Evolutionary conservation across 1,140 invertebrate species (phyloP), one percentile per base, ranked within the genome.

Genomic region (Bombus pascuorum): DNA sequence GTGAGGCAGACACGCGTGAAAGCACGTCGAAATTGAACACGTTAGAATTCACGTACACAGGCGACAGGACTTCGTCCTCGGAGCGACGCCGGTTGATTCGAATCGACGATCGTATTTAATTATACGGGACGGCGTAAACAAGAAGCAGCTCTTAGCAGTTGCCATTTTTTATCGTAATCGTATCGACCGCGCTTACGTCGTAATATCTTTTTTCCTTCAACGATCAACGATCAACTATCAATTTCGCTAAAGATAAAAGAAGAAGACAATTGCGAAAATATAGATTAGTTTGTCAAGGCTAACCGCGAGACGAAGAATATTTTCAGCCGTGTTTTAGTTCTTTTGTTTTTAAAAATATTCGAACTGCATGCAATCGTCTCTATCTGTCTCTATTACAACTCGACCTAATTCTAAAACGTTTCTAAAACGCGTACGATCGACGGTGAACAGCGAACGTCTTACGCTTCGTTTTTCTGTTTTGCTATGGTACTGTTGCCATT

Each of bases 11-110:
- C 57, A 34, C 77, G 83, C 57, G 59, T 32, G 59, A 65, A 75
- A 68, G 59, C 88, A 79, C 83, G 72, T 66, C 59, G 53, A 81
- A 88, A 74, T 86, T 78, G 81, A 86, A 90, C 84, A 75, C 83
- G 75, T 88, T 88, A 37, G 42, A 80, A 70, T 66, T 68, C 32
- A 68, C 32, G 42, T 79, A 87, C 65, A 74, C 83, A 82, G 57
- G 84, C 84, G 87, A 86, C 72, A 80, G 72, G 76, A 87, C 80
- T 78, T 78, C 37, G 80, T 90, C 87, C 88, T 86, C 85, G 77
- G 42, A 68, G 75, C 57, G 78, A 34, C 32, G 75, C 57, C 44
- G 75, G 22, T 84, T 82, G 85, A 77, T 87, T 89, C 85, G 89
- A 90, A 82, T 87, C 77, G 85, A 87, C 78, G 47, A 86, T 74